Conservation (phyloP, 2,113 vertebrate species). For the Gymnocephalus cernua region DNA sequence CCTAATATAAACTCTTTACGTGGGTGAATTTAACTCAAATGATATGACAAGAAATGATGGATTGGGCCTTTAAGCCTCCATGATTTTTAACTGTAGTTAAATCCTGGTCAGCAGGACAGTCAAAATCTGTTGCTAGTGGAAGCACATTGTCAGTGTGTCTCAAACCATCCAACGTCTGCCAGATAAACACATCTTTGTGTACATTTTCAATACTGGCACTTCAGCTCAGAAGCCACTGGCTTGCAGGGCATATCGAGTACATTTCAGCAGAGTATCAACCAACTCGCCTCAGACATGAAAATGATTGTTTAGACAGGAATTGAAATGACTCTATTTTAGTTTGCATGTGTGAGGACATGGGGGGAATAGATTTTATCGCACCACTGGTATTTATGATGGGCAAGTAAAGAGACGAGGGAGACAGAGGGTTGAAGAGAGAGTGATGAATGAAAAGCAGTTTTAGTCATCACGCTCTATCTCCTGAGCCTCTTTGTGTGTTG, state of each 20-base stretch:
- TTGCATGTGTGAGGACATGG: slow-evolving; percentile 56
- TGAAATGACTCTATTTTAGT: slow-evolving; percentile 62
- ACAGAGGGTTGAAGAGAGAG: slow-evolving; percentile 51
- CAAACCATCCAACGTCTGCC: background rate
- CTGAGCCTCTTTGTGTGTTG: slow-evolving; percentile 76
- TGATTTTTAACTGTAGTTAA: background rate
- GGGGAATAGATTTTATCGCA: slow-evolving; percentile 72
- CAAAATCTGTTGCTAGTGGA: background rate
- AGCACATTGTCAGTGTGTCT: background rate
- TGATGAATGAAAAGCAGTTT: slow-evolving; percentile 76
- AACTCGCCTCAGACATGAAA: slow-evolving; percentile 49
- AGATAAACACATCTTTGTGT: slow-evolving; percentile 39
- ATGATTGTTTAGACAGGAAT: slow-evolving; percentile 41
- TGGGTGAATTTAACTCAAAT: background rate
- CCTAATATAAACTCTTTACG: background rate
- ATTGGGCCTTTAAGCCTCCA: background rate
- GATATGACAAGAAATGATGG: background rate
- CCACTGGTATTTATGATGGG: slow-evolving; percentile 69
- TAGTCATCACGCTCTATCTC: slow-evolving; percentile 80
- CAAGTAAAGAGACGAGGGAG: slow-evolving; percentile 51
- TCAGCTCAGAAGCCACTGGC: slow-evolving; percentile 9
- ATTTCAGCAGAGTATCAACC: slow-evolving; percentile 47
- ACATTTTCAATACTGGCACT: slow-evolving; percentile 14
- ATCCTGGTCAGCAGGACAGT: background rate
- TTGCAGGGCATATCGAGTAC: slow-evolving; percentile 6